Evolutionary conservation across 2,888 invertebrate genomes (phyloP), one percentile per base, ranked within the genome.

Genomic region (Acronicta aceris): DNA sequence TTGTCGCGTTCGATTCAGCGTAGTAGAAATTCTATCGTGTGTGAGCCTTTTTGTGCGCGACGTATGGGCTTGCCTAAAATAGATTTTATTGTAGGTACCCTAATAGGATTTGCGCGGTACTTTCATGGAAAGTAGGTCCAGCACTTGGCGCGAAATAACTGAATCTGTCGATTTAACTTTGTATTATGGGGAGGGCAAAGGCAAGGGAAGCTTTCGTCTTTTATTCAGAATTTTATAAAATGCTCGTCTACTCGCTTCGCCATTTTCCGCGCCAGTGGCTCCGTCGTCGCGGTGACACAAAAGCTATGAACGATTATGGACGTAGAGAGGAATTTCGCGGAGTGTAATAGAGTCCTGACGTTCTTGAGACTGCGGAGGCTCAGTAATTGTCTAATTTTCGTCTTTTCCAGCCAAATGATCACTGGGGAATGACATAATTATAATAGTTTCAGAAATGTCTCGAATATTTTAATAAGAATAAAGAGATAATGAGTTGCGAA

Each of bases 231-330:
- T 75, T 70, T 67, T 65, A 70, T 71, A 68, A 78, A 82, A 76
- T 73, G 52, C 55, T 73, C 70, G 55, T 68, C 55, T 65, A 63
- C 72, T 73, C 63, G 62, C 64, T 75, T 71, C 74, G 79, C 81
- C 78, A 87, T 89, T 87, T 85, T 83, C 83, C 84, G 73, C 76
- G 69, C 78, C 81, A 81, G 77, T 80, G 78, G 71, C 54, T 75
- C 56, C 59, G 67, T 71, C 76, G 67, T 71, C 76, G 67, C 64
- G 73, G 76, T 71, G 76, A 64, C 73, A 84, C 81, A 84, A 84
- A 83, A 84, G 84, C 81, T 76, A 68, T 64, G 75, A 67, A 71
- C 84, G 81, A 80, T 86, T 84, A 86, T 79, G 72, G 76, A 71
- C 79, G 78, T 74, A 73, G 70, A 76, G 74, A 71, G 71, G 64